A percentile compares a stretch with the other conserved stretches of the same genome.
Conservation (phyloP, 1,140 invertebrate genomes). For the Holcopasites calliopsidis region DNA sequence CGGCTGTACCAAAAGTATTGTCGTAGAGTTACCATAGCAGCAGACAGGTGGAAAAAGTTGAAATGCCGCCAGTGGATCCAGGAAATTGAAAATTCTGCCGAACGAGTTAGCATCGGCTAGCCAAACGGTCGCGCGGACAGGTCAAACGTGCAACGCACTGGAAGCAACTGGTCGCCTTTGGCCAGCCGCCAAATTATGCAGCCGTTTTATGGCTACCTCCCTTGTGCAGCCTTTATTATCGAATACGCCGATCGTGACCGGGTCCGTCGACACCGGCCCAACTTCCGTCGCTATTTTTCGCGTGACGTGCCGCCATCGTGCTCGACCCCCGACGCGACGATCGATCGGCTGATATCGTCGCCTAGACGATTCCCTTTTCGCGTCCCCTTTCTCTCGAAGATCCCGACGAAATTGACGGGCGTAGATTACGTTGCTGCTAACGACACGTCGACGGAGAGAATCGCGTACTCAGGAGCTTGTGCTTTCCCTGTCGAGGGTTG, state of each 20-base stretch:
- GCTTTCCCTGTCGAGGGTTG: neutral
- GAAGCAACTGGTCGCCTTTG: constrained; percentile 77
- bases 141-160: constrained; percentile 67
- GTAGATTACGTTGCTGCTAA: neutral
- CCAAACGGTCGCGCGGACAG: constrained; percentile 56
- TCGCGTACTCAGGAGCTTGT: neutral
- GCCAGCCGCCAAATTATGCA: constrained; percentile 73
- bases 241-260: constrained; percentile 35
- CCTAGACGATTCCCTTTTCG: neutral
- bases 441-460: neutral
- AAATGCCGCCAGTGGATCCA: too few relatives aligned
- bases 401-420: neutral
- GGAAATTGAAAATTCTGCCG: constrained; percentile 10
- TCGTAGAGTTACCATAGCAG: too few relatives aligned
- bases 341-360: neutral
- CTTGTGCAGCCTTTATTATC: constrained; percentile 62
- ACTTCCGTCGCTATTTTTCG: neutral
- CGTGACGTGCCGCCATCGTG: neutral
- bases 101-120: neutral
- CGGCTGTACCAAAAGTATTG: neutral
- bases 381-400: neutral
- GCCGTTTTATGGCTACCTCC: constrained; percentile 51
- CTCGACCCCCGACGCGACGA: neutral
- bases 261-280: constrained; percentile 7
- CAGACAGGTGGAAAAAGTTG: too few relatives aligned